These are phyloP conservation scores for Stenurella melanura DNA, from an alignment of 2,888 invertebrate genomes.

Conservation along the genomic window DNA sequence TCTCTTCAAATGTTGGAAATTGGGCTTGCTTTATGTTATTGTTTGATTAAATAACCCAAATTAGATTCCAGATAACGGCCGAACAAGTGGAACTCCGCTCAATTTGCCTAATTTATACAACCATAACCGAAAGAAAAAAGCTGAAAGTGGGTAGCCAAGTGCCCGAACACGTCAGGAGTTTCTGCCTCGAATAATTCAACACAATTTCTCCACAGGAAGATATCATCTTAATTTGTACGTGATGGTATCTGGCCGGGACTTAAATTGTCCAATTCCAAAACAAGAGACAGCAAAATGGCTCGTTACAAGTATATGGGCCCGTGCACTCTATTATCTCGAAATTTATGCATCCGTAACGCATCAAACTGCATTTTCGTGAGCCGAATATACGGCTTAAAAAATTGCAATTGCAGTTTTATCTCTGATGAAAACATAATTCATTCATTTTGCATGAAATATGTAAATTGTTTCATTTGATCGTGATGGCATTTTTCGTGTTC, in stretches of 20 bases:
- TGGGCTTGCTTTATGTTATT: conserved; percentile 19
- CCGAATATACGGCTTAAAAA: conserved; percentile 24
- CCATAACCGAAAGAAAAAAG: conserved; percentile 37
- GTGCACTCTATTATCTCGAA: conserved; percentile 42
- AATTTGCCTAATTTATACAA: conserved; percentile 44
- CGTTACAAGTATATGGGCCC: conserved; percentile 39
- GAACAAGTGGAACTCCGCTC: conserved; percentile 25
- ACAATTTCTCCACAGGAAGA: conserved; percentile 42
- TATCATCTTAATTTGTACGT: conserved; percentile 56
- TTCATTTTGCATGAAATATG: conserved; percentile 14
- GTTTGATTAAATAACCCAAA: conserved; percentile 43
- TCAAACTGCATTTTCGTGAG: conserved; percentile 42
- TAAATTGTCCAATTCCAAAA: conserved; percentile 55
- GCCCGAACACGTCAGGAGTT: conserved; percentile 16
- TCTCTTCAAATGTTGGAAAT: conserved; percentile 16
- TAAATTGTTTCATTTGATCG: background rate
- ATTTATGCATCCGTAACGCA: conserved; percentile 44
- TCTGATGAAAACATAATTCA: conserved; percentile 21
- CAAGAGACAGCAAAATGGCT: conserved; percentile 44
- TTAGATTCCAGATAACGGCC: conserved; percentile 36
- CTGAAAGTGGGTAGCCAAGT: conserved; percentile 38
- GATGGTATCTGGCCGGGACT: conserved; percentile 53
- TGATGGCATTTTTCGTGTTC: conserved; percentile 1
- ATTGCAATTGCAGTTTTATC: conserved; percentile 16
- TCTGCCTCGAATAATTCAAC: conserved; percentile 23